phyloP scores from a whole-genome alignment of 2,797 vertebrate species.

The Pelodytes ibericus region DNA sequence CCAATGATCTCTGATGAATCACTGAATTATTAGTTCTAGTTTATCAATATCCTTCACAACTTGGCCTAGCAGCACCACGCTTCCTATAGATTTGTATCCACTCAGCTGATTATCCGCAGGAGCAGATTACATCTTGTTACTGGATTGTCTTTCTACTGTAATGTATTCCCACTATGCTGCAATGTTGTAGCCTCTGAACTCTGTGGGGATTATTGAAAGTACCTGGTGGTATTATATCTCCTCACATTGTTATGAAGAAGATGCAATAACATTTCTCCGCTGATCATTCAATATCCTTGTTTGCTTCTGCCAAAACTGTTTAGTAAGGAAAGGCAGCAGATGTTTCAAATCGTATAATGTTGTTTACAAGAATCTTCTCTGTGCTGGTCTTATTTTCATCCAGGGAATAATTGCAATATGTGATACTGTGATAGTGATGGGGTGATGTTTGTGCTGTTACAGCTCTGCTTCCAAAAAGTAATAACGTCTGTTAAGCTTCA shows the following conservation, averaged over 20 bases:
- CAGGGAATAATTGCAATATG: not conserved
- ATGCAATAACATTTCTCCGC: slow-evolving; percentile 14
- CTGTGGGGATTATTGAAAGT: slow-evolving; percentile 26
- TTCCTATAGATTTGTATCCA: slow-evolving; percentile 7
- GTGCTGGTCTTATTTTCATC: slow-evolving; percentile 12
- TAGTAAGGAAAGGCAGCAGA: slow-evolving; percentile 31
- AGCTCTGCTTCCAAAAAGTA: not conserved
- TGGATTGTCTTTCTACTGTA: slow-evolving; percentile 12
- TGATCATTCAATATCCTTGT: slow-evolving; percentile 36
- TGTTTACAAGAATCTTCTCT: slow-evolving; percentile 35
- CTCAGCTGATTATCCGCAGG: not conserved
- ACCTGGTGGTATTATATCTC: slow-evolving; percentile 24
- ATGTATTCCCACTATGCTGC: slow-evolving; percentile 19
- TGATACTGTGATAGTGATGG: too few relatives aligned
- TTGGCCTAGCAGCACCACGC: not conserved
- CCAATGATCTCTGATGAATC: too few relatives aligned
- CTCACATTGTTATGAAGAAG: slow-evolving; percentile 13
- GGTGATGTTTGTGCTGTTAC: not conserved
- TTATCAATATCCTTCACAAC: not conserved
- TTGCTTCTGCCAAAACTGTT: slow-evolving; percentile 29
- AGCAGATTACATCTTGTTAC: slow-evolving; percentile 13
- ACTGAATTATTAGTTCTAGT: not conserved
- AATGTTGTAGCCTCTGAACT: not conserved
- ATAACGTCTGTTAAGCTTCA: too few relatives aligned
- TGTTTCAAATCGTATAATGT: slow-evolving; percentile 6